Evolutionary conservation across 92 coral and sea anemone genomes (phyloP), one percentile per base, ranked within the genome.

Genomic region (Paramuricea clavata): DNA sequence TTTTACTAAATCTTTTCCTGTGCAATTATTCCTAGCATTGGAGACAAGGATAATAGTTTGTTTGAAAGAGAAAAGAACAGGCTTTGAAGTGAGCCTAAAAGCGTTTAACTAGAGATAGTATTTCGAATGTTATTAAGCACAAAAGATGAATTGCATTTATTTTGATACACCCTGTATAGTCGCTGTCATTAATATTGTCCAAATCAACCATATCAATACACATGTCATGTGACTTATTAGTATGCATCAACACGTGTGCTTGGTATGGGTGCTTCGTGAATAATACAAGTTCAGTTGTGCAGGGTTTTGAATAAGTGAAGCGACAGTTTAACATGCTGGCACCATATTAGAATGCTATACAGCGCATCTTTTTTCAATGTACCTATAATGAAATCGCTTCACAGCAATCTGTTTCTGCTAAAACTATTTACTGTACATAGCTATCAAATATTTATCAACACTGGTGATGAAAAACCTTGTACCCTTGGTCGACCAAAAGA

Each of bases 171-270:
- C n/a, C n/a, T n/a, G n/a, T n/a, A n/a, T n/a, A n/a, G n/a, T n/a
- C n/a, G n/a, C n/a, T n/a, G n/a, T n/a, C n/a, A n/a, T n/a, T n/a
- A n/a, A n/a, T n/a, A n/a, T n/a, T n/a, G 71, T 62, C 71, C 71
- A 62, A 31, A 62, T 62, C 15, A 62, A n/a, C 33, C 15, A 62
- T 31, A 31, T 62, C 71, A 62, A 19, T 62, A 62, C 21, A 62
- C 71, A 25, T 62, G 71, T 62, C 71, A 62, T 62, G 71, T 62
- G 71, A 62, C 71, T 62, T 25, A 62, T 62, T 31, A 62, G 3
- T 62, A 19, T 62, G 12, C 71, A 62, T 25, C n/a, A n/a, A n/a
- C n/a, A n/a, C n/a, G n/a, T n/a, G n/a, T n/a, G n/a, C n/a, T n/a
- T n/a, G n/a, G n/a, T n/a, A n/a, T n/a, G n/a, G n/a, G n/a, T n/a